Evolutionary conservation across 2,113 vertebrate genomes (phyloP).

Genomic region (Falcunculus frontatus): DNA sequence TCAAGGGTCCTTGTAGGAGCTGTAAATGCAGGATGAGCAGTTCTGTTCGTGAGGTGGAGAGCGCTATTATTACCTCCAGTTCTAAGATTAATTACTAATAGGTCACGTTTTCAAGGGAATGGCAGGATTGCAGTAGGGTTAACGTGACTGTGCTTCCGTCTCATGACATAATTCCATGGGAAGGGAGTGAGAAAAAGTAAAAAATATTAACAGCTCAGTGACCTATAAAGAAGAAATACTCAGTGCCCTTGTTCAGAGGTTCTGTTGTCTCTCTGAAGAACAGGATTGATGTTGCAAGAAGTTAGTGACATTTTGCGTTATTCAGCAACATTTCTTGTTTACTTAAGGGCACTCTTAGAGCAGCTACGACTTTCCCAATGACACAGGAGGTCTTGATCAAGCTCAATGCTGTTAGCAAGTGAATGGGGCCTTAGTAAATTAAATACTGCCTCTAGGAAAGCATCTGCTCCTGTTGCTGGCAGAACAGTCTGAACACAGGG

Average conservation of each 20-base stretch:
- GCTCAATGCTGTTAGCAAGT: not conserved
- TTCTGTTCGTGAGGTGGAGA: not conserved
- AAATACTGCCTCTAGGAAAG: not conserved
- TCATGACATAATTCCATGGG: not conserved
- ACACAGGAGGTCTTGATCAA: not conserved
- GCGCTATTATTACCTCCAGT: not conserved
- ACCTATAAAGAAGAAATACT: not conserved
- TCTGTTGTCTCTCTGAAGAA: not conserved
- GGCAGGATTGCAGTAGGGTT: not conserved
- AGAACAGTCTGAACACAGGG: not conserved
- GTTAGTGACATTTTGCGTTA: not conserved
- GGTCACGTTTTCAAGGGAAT: not conserved
- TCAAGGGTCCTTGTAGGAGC: not conserved
- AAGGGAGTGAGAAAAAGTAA: not conserved
- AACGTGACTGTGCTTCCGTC: not conserved
- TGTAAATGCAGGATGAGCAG: not conserved
- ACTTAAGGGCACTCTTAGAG: not conserved
- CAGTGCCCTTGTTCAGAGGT: not conserved
- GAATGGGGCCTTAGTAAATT: not conserved
- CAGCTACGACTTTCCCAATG: not conserved
- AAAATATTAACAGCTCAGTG: not conserved
- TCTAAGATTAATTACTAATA: constrained; percentile 21
- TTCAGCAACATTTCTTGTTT: not conserved
- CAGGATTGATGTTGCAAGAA: not conserved
- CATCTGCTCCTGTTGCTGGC: not conserved